A percentile compares a stretch with the other conserved stretches of the same genome.
phyloP scores from a whole-genome alignment of 2,797 vertebrate genomes.

The Enteromius mattozi region DNA sequence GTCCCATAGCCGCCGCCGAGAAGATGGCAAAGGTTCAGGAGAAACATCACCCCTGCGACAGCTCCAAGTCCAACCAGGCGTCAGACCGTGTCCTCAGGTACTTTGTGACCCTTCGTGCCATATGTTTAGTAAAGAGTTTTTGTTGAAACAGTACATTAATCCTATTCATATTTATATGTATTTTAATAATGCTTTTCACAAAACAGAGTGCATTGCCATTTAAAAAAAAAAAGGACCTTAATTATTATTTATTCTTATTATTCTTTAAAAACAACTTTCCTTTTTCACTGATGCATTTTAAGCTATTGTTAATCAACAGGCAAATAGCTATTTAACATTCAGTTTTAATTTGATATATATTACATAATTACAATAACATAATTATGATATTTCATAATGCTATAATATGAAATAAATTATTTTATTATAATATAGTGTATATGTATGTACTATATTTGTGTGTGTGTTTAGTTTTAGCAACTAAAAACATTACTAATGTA shows the following conservation, averaged over 20 bases:
- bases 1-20: constrained; percentile 95
- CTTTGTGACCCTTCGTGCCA: constrained; percentile 1
- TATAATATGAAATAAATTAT: too few relatives aligned
- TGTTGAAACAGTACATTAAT: neutral
- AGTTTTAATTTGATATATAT: too few relatives aligned
- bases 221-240: neutral
- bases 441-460: too few relatives aligned
- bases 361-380: too few relatives aligned
- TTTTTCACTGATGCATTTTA: neutral
- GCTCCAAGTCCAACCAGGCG: constrained; percentile 92
- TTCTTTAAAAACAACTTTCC: neutral
- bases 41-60: constrained; percentile 89
- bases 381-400: too few relatives aligned
- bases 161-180: neutral
- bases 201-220: neutral
- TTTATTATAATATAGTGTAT: too few relatives aligned
- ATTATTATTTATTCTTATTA: neutral
- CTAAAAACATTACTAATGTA: neutral
- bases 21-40: constrained; percentile 98
- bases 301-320: neutral
- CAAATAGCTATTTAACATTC: neutral
- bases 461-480: too few relatives aligned
- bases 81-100: constrained; percentile 98
- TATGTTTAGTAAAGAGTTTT: neutral
- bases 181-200: neutral